Evolutionary conservation across 1,140 invertebrate genomes (phyloP), one percentile per base, ranked within the genome.

Genomic region (Drosophila saltans): DNA sequence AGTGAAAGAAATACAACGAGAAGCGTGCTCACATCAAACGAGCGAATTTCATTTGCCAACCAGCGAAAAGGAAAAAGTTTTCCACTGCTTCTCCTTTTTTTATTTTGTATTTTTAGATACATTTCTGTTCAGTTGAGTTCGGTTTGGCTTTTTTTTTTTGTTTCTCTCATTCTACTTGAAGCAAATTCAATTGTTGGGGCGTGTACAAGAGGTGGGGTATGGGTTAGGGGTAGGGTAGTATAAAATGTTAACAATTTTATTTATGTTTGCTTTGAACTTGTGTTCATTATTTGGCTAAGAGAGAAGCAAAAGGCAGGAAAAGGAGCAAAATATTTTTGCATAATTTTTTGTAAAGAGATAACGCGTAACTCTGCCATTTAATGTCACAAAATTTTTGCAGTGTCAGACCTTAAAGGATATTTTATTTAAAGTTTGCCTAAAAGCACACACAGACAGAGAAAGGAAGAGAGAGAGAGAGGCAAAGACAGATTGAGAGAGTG

Each of bases 191-290:
- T 86, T 86, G 83, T 77, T 88, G 67, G 79, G 84, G 84, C 84
- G 84, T 80, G 77, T 3, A 41, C 24, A 33, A 16, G 8, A 26
- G 36, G n/a, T 21, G n/a, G 45, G 1, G 36, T 36, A 11, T n/a
- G 63, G 26, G 36, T n/a, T 45, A 67, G 75, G 68, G 71, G 52
- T 33, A 45, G 43, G 36, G 33, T 36, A 65, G 72, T 72, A 60
- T 39, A 77, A 75, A 86, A 88, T 89, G 85, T 78, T 88, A 89
- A 88, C 84, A 88, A 84, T 89, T 89, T 89, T 89, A 89, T 89
- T 89, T 89, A 84, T 89, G 84, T 89, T 89, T 80, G 85, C 84
- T 89, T 89, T 89, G 84, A 89, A 89, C 84, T 89, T 81, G 85
- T 70, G 66, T 79, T 88, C 84, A 88, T 88, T 88, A 88, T 88